Evolutionary conservation across 2,888 invertebrate genomes (phyloP).

Genomic region (Diabrotica balteata): DNA sequence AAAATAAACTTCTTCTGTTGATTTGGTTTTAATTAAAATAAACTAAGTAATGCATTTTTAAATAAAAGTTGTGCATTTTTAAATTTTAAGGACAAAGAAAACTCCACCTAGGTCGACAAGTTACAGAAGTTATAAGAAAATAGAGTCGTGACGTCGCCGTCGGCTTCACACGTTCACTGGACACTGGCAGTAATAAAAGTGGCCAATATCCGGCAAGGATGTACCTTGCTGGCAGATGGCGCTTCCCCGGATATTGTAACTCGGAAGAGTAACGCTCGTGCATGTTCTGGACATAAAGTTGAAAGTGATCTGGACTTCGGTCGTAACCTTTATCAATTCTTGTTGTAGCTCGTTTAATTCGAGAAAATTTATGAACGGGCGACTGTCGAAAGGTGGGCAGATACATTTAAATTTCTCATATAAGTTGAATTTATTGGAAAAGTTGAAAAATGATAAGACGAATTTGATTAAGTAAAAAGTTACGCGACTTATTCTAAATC

Average conservation of each 20-base stretch:
- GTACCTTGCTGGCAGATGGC: constrained; percentile 42
- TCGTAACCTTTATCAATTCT: constrained; percentile 34
- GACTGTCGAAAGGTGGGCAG: neutral
- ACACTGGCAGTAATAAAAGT: constrained; percentile 61
- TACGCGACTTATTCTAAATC: too few species aligned
- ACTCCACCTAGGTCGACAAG: constrained; percentile 10
- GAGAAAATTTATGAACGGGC: constrained; percentile 1
- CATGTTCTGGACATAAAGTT: constrained; percentile 50
- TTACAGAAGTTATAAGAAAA: constrained; percentile 13
- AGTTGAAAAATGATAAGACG: too few species aligned
- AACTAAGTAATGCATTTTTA: too few species aligned
- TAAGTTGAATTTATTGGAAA: too few species aligned
- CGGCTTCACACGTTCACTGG: constrained; percentile 56
- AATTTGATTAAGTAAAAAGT: too few species aligned
- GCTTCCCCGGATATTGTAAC: constrained; percentile 57
- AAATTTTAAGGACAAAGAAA: too few species aligned
- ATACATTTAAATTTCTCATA: neutral
- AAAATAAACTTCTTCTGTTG: too few species aligned
- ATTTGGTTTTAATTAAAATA: too few species aligned
- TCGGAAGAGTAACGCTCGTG: constrained; percentile 49
- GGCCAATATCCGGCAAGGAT: constrained; percentile 59
- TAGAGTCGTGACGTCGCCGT: constrained; percentile 34
- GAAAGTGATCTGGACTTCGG: constrained; percentile 34
- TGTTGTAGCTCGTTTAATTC: constrained; percentile 12
- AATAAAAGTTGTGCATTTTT: too few species aligned